Percentiles rank a stretch among this genome's conserved stretches.
Conservation (phyloP, 2,888 invertebrate species). For the Sclerodermus sp. region DNA sequence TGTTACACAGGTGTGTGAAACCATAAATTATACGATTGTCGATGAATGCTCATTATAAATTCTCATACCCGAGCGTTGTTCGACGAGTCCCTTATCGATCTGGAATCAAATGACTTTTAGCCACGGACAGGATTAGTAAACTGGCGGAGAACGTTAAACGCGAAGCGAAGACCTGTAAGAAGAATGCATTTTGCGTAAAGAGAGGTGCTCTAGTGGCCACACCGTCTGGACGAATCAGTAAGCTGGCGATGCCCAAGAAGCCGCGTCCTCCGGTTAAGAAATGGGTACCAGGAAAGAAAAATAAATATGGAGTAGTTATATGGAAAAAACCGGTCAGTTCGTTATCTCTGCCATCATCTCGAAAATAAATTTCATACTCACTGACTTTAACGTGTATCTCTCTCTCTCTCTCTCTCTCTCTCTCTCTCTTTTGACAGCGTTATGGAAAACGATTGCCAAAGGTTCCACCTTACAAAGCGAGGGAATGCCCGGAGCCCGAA, state of each 20-base stretch:
- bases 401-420: too few relatives aligned
- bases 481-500: slow-evolving; percentile 20
- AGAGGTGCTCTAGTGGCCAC: slow-evolving; percentile 30
- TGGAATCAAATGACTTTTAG: too few relatives aligned
- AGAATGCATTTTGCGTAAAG: slow-evolving; percentile 29
- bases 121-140: too few relatives aligned
- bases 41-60: too few relatives aligned
- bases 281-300: slow-evolving; percentile 31
- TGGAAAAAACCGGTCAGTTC: slow-evolving; percentile 30
- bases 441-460: slow-evolving; percentile 33
- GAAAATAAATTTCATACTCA: not conserved
- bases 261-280: slow-evolving; percentile 29
- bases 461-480: slow-evolving; percentile 27
- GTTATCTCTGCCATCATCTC: not conserved
- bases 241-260: slow-evolving; percentile 31
- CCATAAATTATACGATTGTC: too few relatives aligned
- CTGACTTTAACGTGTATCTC: too few relatives aligned
- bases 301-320: slow-evolving; percentile 35
- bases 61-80: too few relatives aligned
- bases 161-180: too few relatives aligned
- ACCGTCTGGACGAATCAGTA: slow-evolving; percentile 16
- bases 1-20: slow-evolving; percentile 25
- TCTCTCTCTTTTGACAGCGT: slow-evolving; percentile 10
- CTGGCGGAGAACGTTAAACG: too few relatives aligned
- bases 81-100: too few relatives aligned